A percentile compares a stretch with the other conserved stretches of the same genome.
These are phyloP conservation scores for Tetrao urogallus DNA, from an alignment of 2,113 vertebrate species.

Conservation along the genomic window DNA sequence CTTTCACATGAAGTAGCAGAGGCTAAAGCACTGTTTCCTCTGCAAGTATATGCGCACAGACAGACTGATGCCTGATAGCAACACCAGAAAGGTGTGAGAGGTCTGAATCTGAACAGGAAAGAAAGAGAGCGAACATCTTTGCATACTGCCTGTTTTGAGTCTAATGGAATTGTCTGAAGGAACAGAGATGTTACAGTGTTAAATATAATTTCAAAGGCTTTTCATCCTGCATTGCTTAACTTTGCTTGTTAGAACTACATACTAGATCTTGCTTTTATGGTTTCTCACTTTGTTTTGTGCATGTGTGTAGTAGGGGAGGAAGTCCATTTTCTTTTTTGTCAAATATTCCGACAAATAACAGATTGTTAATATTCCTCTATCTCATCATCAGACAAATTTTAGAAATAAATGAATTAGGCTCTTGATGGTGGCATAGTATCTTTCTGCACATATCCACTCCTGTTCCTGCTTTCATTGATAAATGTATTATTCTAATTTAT, in stretches of 20 bases:
- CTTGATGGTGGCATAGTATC: not conserved
- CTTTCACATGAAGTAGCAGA: not conserved
- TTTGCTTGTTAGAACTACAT: not conserved
- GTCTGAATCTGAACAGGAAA: constrained; percentile 46
- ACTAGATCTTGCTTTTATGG: not conserved
- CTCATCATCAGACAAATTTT: not conserved
- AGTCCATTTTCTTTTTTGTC: not conserved
- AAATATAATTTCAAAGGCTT: constrained; percentile 45
- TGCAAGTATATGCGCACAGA: not conserved
- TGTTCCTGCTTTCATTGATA: not conserved
- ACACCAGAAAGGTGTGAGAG: not conserved
- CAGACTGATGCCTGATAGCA: not conserved
- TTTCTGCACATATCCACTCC: not conserved
- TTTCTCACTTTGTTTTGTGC: not conserved
- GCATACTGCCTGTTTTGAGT: not conserved
- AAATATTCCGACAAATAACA: not conserved
- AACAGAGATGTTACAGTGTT: not conserved
- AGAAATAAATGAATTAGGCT: not conserved
- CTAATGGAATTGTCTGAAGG: not conserved
- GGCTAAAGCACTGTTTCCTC: not conserved
- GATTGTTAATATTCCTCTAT: not conserved
- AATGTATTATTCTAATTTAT: not conserved
- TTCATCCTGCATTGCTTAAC: constrained; percentile 13
- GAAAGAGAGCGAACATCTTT: not conserved
- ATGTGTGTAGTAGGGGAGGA: not conserved